Evolutionary conservation across 1,140 invertebrate genomes (phyloP).

Genomic region (Drosophila nikananu): DNA sequence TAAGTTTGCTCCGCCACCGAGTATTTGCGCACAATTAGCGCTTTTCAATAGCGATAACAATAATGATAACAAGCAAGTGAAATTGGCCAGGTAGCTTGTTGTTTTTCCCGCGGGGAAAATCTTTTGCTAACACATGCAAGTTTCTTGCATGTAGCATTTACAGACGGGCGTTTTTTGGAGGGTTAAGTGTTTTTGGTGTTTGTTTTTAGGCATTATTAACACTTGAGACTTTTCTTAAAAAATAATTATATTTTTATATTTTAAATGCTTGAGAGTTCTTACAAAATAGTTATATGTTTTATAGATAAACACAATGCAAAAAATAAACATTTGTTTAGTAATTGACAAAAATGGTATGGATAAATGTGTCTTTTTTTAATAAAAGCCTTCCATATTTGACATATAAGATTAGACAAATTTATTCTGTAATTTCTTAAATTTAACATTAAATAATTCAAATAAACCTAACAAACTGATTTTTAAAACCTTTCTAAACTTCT

Average conservation of each 20-base stretch:
- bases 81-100: conserved; percentile 37
- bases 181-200: background rate
- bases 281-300: too few species aligned
- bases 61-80: conserved; percentile 50
- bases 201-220: too few species aligned
- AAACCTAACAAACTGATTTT: background rate
- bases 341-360: too few species aligned
- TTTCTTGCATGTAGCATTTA: background rate
- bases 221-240: background rate
- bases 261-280: background rate
- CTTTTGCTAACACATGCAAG: conserved; percentile 49
- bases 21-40: conserved; percentile 80
- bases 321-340: too few species aligned
- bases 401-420: too few species aligned
- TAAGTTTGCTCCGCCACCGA: conserved; percentile 44
- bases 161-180: background rate
- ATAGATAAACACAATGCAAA: too few species aligned
- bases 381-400: too few species aligned
- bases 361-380: too few species aligned
- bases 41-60: conserved; percentile 66
- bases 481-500: background rate
- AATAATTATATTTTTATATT: background rate
- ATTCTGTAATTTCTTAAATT: too few species aligned
- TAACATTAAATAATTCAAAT: too few species aligned
- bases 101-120: conserved; percentile 23